Evolutionary conservation across 2,797 vertebrate genomes (phyloP), one percentile per base, ranked within the genome.

Genomic region (Yasuhikotakia modesta): DNA sequence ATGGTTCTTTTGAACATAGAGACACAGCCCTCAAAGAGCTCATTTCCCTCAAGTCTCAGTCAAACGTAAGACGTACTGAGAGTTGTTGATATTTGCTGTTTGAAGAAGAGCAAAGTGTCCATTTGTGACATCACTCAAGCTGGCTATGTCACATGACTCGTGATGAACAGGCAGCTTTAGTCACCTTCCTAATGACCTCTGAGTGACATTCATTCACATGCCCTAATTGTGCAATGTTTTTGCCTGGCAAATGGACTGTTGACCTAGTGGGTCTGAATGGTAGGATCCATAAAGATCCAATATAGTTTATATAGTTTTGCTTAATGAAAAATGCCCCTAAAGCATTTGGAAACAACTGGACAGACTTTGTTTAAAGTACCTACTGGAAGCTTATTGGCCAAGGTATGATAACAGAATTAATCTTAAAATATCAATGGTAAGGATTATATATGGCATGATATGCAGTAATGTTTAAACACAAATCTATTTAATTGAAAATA

Each of bases 1-100:
- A 76, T 79, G 19, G 64, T 81, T 86, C 68, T 70, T 84, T 86
- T 87, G 83, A 85, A 86, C 84, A 83, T 61, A n/a, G 71, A 89
- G 79, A 81, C 22, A 48, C 55, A 55, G 66, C 52, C 46, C 35
- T 82, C 61, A 80, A 76, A 63, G 52, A 81, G 52, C 65, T 74
- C 45, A 50, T 17, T 46, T 72, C 48, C 67, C 8, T 21, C 24
- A 64, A 53, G 79, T 70, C 64, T 48, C 61, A 61, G 70, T 55
- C 67, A 78, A 16, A 17, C 66, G 55, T 16, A 32, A 82, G 79
- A 82, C 50, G 80, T 70, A 58, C 16, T 53, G 52, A 70, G 70
- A 73, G 30, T 55, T 57, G 22, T 27, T 39, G 24, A 8, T 22
- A 61, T 78, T 57, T 81, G 83, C 45, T 67, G 63, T 65, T 76